Evolutionary conservation across 2,888 invertebrate genomes (phyloP), one percentile per base, ranked within the genome.

Genomic region (Chromoteleia sp.): DNA sequence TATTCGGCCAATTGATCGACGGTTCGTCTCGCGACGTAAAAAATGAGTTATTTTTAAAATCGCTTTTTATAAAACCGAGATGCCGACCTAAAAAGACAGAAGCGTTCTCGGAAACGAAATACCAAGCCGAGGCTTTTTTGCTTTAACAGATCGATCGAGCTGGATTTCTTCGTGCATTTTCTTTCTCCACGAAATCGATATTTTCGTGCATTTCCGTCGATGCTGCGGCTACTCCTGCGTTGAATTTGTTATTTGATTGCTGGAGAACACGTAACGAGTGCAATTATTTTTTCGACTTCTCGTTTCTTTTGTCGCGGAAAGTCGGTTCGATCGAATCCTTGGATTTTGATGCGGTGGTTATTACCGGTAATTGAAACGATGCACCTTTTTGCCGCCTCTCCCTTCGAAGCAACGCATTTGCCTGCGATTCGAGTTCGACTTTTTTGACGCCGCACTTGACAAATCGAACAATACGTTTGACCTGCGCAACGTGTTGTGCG

Each of bases 401-500:
- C n/a, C n/a, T n/a, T n/a, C n/a, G n/a, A n/a, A n/a, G n/a, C n/a
- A n/a, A n/a, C n/a, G 41, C n/a, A n/a, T 36, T 17, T 14, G 12
- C 25, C n/a, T 48, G 45, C 8, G 33, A 33, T 63, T 48, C 29
- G n/a, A 25, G 17, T 29, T 56, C 33, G 30, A 68, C 56, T 10
- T 56, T 21, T 52, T 52, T 36, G 15, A 73, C 41, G 54, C 43
- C 30, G 70, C 33, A 15, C 54, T 78, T 78, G 61, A 68, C 68
- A 79, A 68, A 74, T 74, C 67, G 79, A 74, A 74, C 61, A 73
- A 73, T 61, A 39, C 41, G 41, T 50, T 73, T 73, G 79, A 79
- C 82, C 82, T 82, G 78, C 82, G 78, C 82, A 82, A 67, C 78
- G 71, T 75, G 75, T 65, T 73, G 68, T 75, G 58, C 74, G 70